These are phyloP conservation scores for Lagodon rhomboides DNA, from an alignment of 2,797 vertebrate genomes.

Conservation along the genomic window DNA sequence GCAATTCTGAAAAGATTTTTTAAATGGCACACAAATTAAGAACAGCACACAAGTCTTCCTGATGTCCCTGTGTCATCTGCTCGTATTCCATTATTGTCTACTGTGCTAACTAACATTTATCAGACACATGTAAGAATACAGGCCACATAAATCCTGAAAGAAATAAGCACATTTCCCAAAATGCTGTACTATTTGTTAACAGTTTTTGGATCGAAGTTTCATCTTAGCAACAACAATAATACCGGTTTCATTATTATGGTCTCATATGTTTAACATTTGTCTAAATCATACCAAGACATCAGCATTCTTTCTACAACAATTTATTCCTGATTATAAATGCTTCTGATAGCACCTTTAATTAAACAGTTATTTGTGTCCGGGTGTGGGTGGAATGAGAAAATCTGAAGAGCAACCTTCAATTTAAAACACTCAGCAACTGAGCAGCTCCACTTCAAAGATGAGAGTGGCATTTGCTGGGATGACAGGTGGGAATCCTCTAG, in stretches of 20 bases:
- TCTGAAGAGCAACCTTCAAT: constrained; percentile 18
- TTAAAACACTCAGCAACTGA: constrained; percentile 51
- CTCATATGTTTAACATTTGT: neutral
- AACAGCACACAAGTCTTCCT: neutral
- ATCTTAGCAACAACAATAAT: constrained; percentile 15
- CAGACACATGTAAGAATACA: constrained; percentile 15
- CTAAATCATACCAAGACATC: constrained; percentile 16
- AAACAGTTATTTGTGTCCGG: constrained; percentile 44
- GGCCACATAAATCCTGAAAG: neutral
- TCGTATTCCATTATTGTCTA: neutral
- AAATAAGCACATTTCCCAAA: neutral
- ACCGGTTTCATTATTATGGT: neutral
- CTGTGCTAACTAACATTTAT: constrained; percentile 21
- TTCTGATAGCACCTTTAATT: constrained; percentile 50
- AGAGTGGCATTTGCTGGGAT: constrained; percentile 91
- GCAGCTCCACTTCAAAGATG: constrained; percentile 92
- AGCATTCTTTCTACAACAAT: constrained; percentile 22
- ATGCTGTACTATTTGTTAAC: neutral
- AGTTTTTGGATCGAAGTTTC: neutral
- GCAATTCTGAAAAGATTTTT: neutral
- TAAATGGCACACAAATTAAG: neutral
- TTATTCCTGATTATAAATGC: constrained; percentile 43
- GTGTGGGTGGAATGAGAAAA: constrained; percentile 50
- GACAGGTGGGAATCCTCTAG: constrained; percentile 87
- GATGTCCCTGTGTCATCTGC: neutral